Percentiles rank a stretch among this genome's conserved stretches.
phyloP scores from a whole-genome alignment of 2,888 invertebrate species.

The Didymodactylos carnosus region DNA sequence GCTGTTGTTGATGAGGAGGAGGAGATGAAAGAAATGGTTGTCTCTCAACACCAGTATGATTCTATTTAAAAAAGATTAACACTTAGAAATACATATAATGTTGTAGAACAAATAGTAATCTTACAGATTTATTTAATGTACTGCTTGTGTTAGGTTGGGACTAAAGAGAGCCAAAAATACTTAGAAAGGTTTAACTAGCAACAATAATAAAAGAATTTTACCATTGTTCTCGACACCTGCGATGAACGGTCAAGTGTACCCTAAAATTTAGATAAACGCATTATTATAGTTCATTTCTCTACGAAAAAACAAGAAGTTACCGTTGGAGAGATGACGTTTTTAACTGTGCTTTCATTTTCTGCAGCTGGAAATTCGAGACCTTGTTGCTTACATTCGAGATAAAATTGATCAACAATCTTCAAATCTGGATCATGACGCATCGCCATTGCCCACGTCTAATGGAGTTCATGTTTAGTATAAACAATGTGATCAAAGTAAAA shows the following conservation, averaged over 20 bases:
- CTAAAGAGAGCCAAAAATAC: not conserved
- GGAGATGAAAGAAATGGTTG: no score
- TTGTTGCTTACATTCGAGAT: constrained; percentile 73
- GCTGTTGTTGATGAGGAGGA: no score
- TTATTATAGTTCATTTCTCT: not conserved
- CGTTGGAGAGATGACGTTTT: not conserved
- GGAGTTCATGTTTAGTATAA: not conserved
- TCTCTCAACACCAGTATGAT: no score
- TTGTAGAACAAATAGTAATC: no score
- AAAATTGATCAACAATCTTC: constrained; percentile 74
- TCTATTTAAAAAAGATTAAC: no score
- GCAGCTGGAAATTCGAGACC: constrained; percentile 75
- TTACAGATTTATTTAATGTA: not conserved
- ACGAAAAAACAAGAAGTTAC: not conserved
- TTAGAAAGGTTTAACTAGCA: not conserved
- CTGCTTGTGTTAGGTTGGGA: not conserved
- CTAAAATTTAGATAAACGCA: not conserved
- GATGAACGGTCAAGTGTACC: not conserved
- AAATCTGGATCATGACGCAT: constrained; percentile 74
- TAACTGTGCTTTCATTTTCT: not conserved
- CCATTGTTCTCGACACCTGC: not conserved
- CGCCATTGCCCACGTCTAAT: constrained; percentile 77
- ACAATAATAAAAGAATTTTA: not conserved
- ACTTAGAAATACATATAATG: no score
- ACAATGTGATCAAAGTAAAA: not conserved